Base-by-base conservation (phyloP, 2,113 vertebrate species). In the Ciconia stormi region DNA sequence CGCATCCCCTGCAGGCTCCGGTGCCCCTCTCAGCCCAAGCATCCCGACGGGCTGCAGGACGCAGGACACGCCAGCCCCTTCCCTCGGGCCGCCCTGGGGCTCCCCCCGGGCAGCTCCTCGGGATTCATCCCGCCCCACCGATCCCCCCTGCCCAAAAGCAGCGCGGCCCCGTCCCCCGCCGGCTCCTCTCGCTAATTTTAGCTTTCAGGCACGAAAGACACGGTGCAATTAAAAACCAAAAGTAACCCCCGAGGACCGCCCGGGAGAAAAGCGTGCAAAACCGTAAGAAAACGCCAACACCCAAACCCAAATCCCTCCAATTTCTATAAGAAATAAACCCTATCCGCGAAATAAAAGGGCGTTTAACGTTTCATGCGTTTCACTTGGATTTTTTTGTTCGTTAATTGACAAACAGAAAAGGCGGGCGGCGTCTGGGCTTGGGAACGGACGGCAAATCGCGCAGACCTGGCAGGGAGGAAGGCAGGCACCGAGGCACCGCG, bases 1-100 rank as follows among this genome's bases (percentile, higher is more conserved):
- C 3, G 0, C n/a, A 50, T n/a, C 9, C 36, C 18, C 10, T 13
- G 3, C 22, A 36, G 30, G 34, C 21, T 66, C 27, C 4, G 2
- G 14, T 17, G 38, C 21, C 44, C 46, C 11, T 30, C 42, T 16
- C n/a, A 83, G 7, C 2, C 36, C 23, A 4, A 47, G 10, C 44
- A 26, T 29, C 50, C 50, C 61, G 1, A 22, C 1, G 8, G 47
- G 72, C 66, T 53, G 53, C 47, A 36, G 55, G 81, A 47, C 9
- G 0, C 36, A 1, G 11, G 16, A 77, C 2, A 22, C 12, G 3
- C 27, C 19, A 49, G 10, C 4, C 25, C 26, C 38, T 91, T 91
- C 56, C 38, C 59, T n/a, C 9, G 9, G 44, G 87, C 44, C 4
- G 10, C 44, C n/a, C 62, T 9, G 26, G 63, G 18, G 32, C 34